Conservation (phyloP, 2,797 vertebrate species). For the Nyctalus aviator region DNA sequence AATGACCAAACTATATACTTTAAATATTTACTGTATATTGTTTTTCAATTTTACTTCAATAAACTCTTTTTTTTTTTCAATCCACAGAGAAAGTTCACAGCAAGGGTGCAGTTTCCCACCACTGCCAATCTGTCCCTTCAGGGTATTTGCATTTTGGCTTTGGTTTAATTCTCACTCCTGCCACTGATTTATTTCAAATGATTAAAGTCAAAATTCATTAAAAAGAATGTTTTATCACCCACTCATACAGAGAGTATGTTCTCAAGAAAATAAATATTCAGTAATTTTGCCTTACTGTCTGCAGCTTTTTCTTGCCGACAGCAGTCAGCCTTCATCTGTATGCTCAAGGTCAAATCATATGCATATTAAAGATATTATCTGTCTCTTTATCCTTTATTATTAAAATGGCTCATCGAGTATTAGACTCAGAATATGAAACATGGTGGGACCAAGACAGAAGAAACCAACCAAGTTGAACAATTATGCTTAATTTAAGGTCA, state of each 20-base stretch:
- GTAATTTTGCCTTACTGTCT: background rate
- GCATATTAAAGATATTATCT: background rate
- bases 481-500: background rate
- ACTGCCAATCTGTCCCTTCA: background rate
- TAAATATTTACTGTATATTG: background rate
- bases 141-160: background rate
- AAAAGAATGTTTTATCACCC: background rate
- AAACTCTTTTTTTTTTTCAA: background rate
- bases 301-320: background rate
- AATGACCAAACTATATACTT: background rate
- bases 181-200: background rate
- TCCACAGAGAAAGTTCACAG: background rate
- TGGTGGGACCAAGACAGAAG: background rate
- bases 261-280: constrained; percentile 5
- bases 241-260: background rate
- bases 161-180: background rate
- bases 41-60: background rate
- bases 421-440: background rate
- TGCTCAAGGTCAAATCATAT: background rate
- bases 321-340: background rate
- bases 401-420: background rate
- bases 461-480: background rate
- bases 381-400: background rate
- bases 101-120: background rate
- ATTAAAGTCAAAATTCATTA: background rate